phyloP scores from a whole-genome alignment of 2,888 invertebrate species.

The Nematopogon swammerdamellus region DNA sequence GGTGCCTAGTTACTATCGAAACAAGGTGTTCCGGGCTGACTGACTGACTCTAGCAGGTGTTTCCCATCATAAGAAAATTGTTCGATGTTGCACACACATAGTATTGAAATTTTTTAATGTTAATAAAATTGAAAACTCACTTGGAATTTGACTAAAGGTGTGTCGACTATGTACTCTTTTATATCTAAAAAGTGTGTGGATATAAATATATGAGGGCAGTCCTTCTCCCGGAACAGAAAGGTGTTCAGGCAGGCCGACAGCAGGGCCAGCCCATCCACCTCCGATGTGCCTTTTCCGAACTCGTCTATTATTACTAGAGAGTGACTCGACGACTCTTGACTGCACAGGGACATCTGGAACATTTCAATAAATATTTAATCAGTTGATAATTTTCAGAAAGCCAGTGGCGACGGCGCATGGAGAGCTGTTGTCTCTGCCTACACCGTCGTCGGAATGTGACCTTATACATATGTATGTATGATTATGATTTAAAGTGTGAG shows the following conservation, averaged over 20 bases:
- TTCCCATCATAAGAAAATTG: too few relatives aligned
- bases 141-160: conserved; percentile 48
- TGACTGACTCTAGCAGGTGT: too few relatives aligned
- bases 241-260: conserved; percentile 65
- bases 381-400: neutral
- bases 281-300: conserved; percentile 82
- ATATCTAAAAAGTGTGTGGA: conserved; percentile 77
- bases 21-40: too few relatives aligned
- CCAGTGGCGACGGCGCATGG: too few relatives aligned
- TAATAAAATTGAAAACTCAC: conserved; percentile 24
- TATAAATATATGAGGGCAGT: conserved; percentile 72
- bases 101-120: too few relatives aligned
- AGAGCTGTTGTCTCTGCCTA: too few relatives aligned
- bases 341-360: conserved; percentile 66
- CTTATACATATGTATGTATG: too few relatives aligned
- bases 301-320: conserved; percentile 85
- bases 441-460: neutral
- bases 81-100: too few relatives aligned
- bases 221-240: conserved; percentile 53
- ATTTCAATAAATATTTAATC: too few relatives aligned
- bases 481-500: too few relatives aligned
- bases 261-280: conserved; percentile 72
- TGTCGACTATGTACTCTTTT: conserved; percentile 52
- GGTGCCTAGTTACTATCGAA: too few relatives aligned
- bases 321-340: conserved; percentile 59